Base-by-base conservation (phyloP, 2,113 vertebrate species). In the Tyrannus savana region DNA sequence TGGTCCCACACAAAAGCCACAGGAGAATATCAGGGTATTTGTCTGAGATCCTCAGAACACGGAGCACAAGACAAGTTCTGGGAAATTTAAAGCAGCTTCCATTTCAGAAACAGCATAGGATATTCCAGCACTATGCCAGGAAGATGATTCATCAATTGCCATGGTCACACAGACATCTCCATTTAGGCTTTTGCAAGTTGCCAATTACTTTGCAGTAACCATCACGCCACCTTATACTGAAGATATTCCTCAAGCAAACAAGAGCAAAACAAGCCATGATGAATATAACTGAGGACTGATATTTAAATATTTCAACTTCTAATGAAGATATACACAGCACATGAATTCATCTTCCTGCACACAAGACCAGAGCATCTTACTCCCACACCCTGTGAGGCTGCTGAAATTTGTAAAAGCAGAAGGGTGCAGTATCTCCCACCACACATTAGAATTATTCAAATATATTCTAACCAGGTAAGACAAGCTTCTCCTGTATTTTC, bases 111-210 rank as follows among this genome's bases (percentile, higher is more conserved):
- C 39, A 67, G 59, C 12, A 22, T 63, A 67, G 78, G 84, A 88
- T 95, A 93, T 90, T 77, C 90, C 56, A 90, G 52, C 14, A 67
- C 82, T 80, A 47, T 91, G 87, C 92, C 95, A 94, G 90, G 90
- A 94, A 91, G 85, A 77, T 92, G 92, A 94, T 88, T 96, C 96
- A 96, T 47, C 33, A 3, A 69, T 75, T 77, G 50, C 64, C 92
- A 75, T 77, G 71, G 82, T 82, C 86, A 87, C 74, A 49, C 22
- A 83, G 41, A 58, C 31, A 87, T 53, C 56, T 72, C 87, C 3
- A 3, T 67, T 90, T 77, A 84, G 35, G 50, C 27, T 90, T 80
- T 19, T 77, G 21, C 60, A 90, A 95, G 33, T 3, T 74, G 19
- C 68, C 50, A 63, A 28, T 55, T 71, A 63, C 30, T 63, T 52